Evolutionary conservation across 1,140 invertebrate genomes (phyloP).

Genomic region (Drosophila obscura): DNA sequence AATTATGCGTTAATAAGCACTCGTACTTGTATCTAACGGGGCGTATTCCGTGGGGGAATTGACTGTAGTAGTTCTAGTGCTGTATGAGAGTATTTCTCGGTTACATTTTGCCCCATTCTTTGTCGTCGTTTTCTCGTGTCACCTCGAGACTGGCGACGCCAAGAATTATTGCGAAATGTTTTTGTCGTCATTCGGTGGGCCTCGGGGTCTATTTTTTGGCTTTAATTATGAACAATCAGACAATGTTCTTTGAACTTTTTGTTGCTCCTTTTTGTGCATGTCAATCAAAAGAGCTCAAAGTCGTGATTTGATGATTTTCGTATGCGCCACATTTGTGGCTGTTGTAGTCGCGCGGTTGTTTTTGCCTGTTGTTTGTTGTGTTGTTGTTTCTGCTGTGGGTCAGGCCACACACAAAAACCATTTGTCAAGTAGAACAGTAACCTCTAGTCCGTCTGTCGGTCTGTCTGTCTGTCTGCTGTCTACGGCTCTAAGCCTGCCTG

Average conservation of each 20-base stretch:
- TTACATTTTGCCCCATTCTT: conserved; percentile 43
- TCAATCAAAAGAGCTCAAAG: conserved; percentile 76
- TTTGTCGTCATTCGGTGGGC: conserved; percentile 32
- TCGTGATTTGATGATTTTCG: conserved; percentile 80
- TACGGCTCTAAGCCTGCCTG: conserved; percentile 46
- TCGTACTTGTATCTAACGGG: conserved; percentile 35
- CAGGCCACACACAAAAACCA: conserved; percentile 55
- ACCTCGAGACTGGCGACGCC: conserved; percentile 42
- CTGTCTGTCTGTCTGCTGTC: conserved; percentile 40
- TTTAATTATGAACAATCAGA: conserved; percentile 80
- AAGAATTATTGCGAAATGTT: conserved; percentile 75
- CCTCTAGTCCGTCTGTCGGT: conserved; percentile 40
- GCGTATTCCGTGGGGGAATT: conserved; percentile 11
- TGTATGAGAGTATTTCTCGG: conserved; percentile 65
- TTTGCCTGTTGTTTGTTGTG: conserved; percentile 9
- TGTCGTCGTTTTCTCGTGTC: conserved; percentile 26
- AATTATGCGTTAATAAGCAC: conserved; percentile 81
- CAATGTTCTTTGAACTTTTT: conserved; percentile 36
- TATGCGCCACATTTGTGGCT: conserved; percentile 33
- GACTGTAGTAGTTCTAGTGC: conserved; percentile 8
- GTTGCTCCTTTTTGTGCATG: conserved; percentile 63
- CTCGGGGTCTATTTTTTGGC: conserved; percentile 42
- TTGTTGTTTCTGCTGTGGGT: conserved; percentile 30
- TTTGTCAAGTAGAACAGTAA: conserved; percentile 70
- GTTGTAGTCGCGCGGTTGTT: too few relatives aligned